Evolutionary conservation across 2,888 invertebrate species (phyloP), one percentile per base, ranked within the genome.

Genomic region (Augochlorella aurata): DNA sequence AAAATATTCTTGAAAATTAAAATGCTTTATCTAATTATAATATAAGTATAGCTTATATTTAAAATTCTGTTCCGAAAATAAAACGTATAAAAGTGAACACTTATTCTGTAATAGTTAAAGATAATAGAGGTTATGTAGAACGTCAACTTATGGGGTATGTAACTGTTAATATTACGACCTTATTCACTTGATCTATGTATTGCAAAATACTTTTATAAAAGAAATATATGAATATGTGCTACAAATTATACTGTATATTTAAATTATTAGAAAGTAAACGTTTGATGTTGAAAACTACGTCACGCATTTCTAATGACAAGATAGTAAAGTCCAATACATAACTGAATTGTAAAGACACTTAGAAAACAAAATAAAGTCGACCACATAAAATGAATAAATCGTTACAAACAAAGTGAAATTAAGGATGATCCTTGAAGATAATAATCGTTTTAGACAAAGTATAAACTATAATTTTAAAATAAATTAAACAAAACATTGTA

Each of bases 81-180:
- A 12, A 29, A 58, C 21, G 8, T 58, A 16, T 14, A 54, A 16
- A 77, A 68, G 9, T 49, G 8, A 49, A 77, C n/a, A 58, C 29
- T 66, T 50, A 21, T 47, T 54, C 18, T 66, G 45, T 54, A 49
- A 47, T 3, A 29, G 16, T 14, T 21, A 49, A 54, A 66, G 58
- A 45, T 12, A 38, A 52, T 47, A 54, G 54, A 29, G 65, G 65
- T 79, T 68, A 79, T 12, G 29, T 52, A 24, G 21, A n/a, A 68
- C 5, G 61, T 50, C 49, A 68, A 47, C 45, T 61, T 52, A 21
- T 68, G 71, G 72, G 18, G 18, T 50, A 44, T 44, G 7, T 66
- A 50, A 2, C 12, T 24, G 12, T 76, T 76, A 49, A 3, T 50
- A 54, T 24, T 52, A 44, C 38, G 54, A 75, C 21, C 9, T 71